A percentile compares a stretch with the other conserved stretches of the same genome.
phyloP scores from a whole-genome alignment of 2,797 vertebrate genomes.

The Melanotaenia trifasciata region DNA sequence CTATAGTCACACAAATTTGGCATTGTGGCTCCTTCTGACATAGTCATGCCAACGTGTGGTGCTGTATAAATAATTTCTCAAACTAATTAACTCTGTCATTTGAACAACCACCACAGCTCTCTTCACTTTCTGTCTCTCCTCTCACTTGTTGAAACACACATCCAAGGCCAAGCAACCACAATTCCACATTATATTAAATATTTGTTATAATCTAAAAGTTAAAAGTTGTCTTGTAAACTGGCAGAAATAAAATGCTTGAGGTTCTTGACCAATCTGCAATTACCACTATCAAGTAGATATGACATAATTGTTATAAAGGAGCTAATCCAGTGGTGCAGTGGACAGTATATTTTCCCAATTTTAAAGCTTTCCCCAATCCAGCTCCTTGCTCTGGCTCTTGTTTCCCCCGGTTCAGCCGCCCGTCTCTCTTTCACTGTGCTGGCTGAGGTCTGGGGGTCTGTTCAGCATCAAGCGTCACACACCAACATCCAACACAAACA shows the following conservation, averaged over 20 bases:
- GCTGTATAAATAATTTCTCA: not conserved
- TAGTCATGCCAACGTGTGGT: not conserved
- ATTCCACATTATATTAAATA: not conserved
- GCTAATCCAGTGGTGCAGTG: not conserved
- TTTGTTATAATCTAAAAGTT: not conserved
- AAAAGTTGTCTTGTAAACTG: not conserved
- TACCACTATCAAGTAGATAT: not conserved
- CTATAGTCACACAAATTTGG: not conserved
- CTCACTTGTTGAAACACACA: not conserved
- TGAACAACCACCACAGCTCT: not conserved
- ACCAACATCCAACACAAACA: constrained; percentile 77
- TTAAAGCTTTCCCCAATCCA: constrained; percentile 29
- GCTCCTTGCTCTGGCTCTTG: constrained; percentile 35
- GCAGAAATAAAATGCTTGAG: not conserved
- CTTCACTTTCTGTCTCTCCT: not conserved
- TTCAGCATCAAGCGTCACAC: constrained; percentile 58
- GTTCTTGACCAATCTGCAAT: not conserved
- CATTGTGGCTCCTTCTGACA: not conserved
- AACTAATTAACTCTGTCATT: not conserved
- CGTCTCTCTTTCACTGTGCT: constrained; percentile 38
- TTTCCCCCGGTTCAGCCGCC: constrained; percentile 59
- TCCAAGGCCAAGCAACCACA: not conserved
- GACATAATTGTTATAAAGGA: not conserved
- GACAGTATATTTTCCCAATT: not conserved
- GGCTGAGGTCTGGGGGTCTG: constrained; percentile 60